Evolutionary conservation across 1,140 invertebrate species (phyloP).

Genomic region (Doryteuthis pealeii): DNA sequence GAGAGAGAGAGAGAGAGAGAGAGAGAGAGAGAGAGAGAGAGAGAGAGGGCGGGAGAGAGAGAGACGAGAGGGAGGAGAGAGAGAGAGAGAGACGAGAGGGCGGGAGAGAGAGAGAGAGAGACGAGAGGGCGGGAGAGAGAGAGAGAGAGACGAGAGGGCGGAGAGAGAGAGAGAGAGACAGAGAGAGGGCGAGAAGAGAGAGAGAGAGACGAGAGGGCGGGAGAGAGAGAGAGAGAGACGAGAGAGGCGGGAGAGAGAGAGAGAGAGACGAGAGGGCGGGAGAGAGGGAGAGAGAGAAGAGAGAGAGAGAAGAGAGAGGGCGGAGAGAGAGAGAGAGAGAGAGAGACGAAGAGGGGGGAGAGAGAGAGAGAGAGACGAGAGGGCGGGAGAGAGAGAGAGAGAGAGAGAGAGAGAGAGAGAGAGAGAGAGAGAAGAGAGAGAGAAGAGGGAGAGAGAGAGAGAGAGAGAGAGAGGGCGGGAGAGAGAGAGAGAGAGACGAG

Average conservation of each 20-base stretch:
- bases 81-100: too few species aligned
- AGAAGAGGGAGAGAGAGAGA: not conserved
- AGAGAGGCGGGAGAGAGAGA: too few species aligned
- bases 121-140: not conserved
- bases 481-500: too few species aligned
- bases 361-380: not conserved
- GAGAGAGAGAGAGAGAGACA: not conserved
- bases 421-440: not conserved
- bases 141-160: not conserved
- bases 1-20: not conserved
- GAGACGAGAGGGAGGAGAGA: too few species aligned
- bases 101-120: not conserved
- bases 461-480: too few species aligned
- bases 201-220: too few species aligned
- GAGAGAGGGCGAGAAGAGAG: too few species aligned
- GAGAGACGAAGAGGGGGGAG: too few species aligned
- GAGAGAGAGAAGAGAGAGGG: conserved; percentile 9
- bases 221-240: too few species aligned
- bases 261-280: not conserved
- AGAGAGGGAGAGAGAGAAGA: conserved; percentile 19
- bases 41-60: conserved; percentile 8
- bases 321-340: too few species aligned
- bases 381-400: not conserved
- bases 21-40: conserved; percentile 19
- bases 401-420: not conserved